Conservation (phyloP, 2,797 vertebrate species). For the Manis javanica region DNA sequence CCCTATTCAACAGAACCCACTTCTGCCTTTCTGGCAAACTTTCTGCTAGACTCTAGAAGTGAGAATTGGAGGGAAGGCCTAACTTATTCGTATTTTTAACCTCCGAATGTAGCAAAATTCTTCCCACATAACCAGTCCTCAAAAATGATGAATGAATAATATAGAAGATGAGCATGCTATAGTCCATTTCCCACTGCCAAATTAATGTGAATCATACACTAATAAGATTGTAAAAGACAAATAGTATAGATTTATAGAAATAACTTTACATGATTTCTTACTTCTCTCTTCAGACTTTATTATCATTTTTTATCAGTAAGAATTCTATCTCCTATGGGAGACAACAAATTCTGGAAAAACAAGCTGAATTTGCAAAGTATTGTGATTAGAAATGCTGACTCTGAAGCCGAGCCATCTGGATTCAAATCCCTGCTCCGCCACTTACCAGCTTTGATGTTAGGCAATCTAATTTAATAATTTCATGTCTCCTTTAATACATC, state of each 20-base stretch:
- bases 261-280: constrained; percentile 7
- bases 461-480: constrained; percentile 26
- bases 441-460: neutral
- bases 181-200: neutral
- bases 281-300: neutral
- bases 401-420: neutral
- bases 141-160: neutral
- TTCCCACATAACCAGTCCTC: neutral
- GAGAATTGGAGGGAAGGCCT: neutral
- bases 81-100: neutral
- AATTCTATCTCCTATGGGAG: neutral
- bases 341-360: neutral
- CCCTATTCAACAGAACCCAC: neutral
- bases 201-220: neutral
- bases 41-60: neutral
- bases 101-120: neutral
- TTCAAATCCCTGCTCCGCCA: neutral
- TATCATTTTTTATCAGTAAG: neutral
- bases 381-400: neutral
- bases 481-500: neutral
- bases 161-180: neutral
- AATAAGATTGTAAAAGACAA: neutral
- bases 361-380: neutral
- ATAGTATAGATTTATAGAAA: neutral
- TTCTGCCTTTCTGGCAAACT: neutral